These are phyloP conservation scores for Odontothrips loti DNA, from an alignment of 2,888 invertebrate species.

Conservation along the genomic window DNA sequence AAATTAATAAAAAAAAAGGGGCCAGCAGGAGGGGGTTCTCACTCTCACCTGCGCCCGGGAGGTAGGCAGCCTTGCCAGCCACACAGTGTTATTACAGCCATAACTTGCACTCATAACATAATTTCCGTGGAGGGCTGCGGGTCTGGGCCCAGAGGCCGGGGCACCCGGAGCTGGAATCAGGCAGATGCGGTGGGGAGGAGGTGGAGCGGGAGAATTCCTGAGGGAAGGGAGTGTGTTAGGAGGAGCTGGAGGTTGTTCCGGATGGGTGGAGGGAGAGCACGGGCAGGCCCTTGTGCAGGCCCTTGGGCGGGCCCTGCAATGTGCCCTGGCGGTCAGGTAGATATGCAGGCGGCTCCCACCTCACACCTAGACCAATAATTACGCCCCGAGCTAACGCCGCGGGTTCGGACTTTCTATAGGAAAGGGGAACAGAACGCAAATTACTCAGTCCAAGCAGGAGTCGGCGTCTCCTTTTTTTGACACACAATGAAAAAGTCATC, in stretches of 20 bases:
- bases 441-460: too few species aligned
- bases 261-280: background rate
- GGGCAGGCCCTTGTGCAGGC: too few species aligned
- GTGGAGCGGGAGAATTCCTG: background rate
- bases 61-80: slow-evolving; percentile 3
- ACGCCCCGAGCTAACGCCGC: too few species aligned
- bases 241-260: background rate
- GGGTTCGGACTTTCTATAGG: too few species aligned
- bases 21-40: background rate
- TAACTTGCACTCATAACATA: slow-evolving; percentile 26
- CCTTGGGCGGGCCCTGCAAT: too few species aligned
- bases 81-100: slow-evolving; percentile 23
- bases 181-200: background rate
- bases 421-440: too few species aligned
- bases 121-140: background rate
- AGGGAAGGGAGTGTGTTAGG: background rate
- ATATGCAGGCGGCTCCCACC: too few species aligned
- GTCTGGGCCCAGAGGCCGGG: background rate
- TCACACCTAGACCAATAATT: too few species aligned
- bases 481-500: too few species aligned
- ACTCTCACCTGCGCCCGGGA: slow-evolving; percentile 19
- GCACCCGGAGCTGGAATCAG: background rate
- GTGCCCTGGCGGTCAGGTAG: too few species aligned
- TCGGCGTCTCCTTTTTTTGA: too few species aligned
- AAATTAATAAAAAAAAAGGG: slow-evolving; percentile 1